phyloP scores from a whole-genome alignment of 2,888 invertebrate genomes.

The Agriopis aurantiaria region DNA sequence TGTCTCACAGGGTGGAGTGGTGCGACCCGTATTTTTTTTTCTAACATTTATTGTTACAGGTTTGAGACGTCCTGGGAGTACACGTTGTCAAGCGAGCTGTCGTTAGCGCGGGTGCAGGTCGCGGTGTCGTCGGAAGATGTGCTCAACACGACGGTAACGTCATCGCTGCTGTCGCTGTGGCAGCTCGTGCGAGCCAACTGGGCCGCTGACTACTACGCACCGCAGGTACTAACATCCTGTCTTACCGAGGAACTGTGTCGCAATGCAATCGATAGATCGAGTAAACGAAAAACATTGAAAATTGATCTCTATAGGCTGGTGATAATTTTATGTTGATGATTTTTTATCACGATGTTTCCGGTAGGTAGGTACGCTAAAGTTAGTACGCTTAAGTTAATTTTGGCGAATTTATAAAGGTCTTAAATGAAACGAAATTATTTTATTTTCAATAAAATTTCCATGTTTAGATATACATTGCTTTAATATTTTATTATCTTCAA shows the following conservation, averaged over 20 bases:
- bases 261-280: neutral
- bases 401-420: too few relatives aligned
- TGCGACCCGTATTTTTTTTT: neutral
- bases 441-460: too few relatives aligned
- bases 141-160: slow-evolving; percentile 95
- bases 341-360: too few relatives aligned
- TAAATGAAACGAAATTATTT: too few relatives aligned
- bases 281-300: too few relatives aligned
- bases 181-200: slow-evolving; percentile 94
- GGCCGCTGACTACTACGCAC: slow-evolving; percentile 92
- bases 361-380: too few relatives aligned
- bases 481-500: too few relatives aligned
- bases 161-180: slow-evolving; percentile 93
- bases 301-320: too few relatives aligned
- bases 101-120: slow-evolving; percentile 87
- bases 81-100: slow-evolving; percentile 84
- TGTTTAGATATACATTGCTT: too few relatives aligned
- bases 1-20: neutral
- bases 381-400: too few relatives aligned
- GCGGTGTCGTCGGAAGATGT: slow-evolving; percentile 89
- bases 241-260: too few relatives aligned
- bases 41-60: slow-evolving; percentile 56
- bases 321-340: too few relatives aligned
- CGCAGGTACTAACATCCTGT: slow-evolving; percentile 58
- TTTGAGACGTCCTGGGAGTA: slow-evolving; percentile 90